Evolutionary conservation across 2,888 invertebrate genomes (phyloP).

Genomic region (Merodon equestris): DNA sequence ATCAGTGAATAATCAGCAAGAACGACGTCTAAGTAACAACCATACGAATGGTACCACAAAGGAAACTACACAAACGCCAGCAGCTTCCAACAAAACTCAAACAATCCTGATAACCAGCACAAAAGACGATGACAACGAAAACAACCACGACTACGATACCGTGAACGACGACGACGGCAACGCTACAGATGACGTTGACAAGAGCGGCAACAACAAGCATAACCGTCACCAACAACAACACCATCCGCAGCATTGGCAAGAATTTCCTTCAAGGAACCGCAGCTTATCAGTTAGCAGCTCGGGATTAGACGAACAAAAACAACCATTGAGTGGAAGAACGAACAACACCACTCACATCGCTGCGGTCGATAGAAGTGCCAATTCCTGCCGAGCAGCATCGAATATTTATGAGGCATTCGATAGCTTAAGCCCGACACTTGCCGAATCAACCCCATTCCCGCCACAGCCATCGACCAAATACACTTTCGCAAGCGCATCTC

Average conservation of each 20-base stretch:
- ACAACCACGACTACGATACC: slow-evolving; percentile 77
- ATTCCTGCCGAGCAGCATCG: slow-evolving; percentile 43
- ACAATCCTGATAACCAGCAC: slow-evolving; percentile 75
- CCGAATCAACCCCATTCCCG: slow-evolving; percentile 8
- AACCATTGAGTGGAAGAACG: slow-evolving; percentile 35
- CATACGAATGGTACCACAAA: slow-evolving; percentile 43
- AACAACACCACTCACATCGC: slow-evolving; percentile 9
- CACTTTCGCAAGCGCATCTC: slow-evolving; percentile 40
- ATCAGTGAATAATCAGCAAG: slow-evolving; percentile 37
- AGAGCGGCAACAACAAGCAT: slow-evolving; percentile 16
- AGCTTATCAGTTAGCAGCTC: slow-evolving; percentile 61
- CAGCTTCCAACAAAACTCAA: slow-evolving; percentile 69
- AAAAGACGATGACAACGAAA: slow-evolving; percentile 81
- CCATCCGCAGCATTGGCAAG: neutral
- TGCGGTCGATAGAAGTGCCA: slow-evolving; percentile 54
- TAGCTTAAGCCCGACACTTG: slow-evolving; percentile 31
- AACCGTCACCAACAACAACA: slow-evolving; percentile 28
- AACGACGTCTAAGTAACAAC: slow-evolving; percentile 46
- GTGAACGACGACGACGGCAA: slow-evolving; percentile 78
- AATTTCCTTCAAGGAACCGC: slow-evolving; percentile 46
- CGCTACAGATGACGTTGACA: slow-evolving; percentile 65
- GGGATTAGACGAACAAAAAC: slow-evolving; percentile 67
- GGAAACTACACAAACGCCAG: slow-evolving; percentile 52
- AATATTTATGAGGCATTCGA: slow-evolving; percentile 66
- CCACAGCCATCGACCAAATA: slow-evolving; percentile 37